These are phyloP conservation scores for Excalfactoria chinensis DNA, from an alignment of 2,113 vertebrate genomes.

Conservation along the genomic window DNA sequence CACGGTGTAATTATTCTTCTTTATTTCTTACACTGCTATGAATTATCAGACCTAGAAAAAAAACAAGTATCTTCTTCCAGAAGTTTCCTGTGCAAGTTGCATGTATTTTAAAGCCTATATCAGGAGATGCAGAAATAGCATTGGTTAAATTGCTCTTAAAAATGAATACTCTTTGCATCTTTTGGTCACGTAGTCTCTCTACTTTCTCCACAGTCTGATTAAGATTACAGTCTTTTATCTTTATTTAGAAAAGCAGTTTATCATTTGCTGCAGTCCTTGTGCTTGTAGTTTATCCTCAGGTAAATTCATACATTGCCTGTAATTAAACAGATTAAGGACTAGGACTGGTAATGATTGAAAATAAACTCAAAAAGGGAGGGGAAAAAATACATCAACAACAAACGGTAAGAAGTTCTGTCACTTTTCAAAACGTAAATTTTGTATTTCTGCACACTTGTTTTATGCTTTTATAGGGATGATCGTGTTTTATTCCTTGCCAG, in stretches of 20 bases:
- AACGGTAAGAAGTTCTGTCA: not conserved
- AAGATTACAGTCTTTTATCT: slow-evolving; percentile 5
- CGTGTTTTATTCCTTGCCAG: slow-evolving; percentile 27
- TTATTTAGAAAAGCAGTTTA: not conserved
- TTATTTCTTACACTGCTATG: not conserved
- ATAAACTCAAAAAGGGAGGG: not conserved
- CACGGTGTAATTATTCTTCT: not conserved
- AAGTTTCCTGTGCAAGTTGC: not conserved
- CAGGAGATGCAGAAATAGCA: slow-evolving; percentile 28
- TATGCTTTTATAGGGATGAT: not conserved
- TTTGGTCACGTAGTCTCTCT: not conserved
- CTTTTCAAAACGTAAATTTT: not conserved
- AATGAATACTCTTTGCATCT: not conserved
- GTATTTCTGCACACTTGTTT: not conserved
- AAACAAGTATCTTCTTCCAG: not conserved
- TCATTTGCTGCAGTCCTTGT: not conserved
- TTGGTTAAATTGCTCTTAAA: slow-evolving; percentile 25
- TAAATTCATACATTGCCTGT: not conserved
- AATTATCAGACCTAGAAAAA: not conserved
- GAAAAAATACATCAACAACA: not conserved
- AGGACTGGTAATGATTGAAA: not conserved
- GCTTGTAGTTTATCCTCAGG: not conserved
- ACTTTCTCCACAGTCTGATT: not conserved
- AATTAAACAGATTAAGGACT: not conserved
- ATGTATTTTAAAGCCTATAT: not conserved